Conservation (phyloP, 2,113 vertebrate species). For the Daphoenositta chrysoptera region DNA sequence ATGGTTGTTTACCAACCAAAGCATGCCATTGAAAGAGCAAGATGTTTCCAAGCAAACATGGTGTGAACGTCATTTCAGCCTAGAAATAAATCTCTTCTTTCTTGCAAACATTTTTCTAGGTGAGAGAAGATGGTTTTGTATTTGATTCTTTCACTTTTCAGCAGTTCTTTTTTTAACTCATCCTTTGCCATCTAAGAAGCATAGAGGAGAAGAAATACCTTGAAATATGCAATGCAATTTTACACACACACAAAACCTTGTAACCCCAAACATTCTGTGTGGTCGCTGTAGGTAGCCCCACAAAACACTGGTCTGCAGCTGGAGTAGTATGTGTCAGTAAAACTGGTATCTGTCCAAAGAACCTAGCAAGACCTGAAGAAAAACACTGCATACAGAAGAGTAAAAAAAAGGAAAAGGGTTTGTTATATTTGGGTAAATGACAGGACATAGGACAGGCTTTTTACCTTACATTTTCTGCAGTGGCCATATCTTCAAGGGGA, state of each 20-base stretch:
- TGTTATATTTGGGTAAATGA: neutral
- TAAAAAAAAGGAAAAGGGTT: neutral
- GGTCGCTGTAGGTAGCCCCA: neutral
- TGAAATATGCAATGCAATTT: neutral
- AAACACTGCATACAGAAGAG: neutral
- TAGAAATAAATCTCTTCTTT: slow-evolving; percentile 9
- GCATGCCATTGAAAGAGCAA: slow-evolving; percentile 37
- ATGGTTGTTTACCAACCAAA: slow-evolving; percentile 58
- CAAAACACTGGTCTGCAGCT: neutral
- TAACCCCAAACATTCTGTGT: neutral
- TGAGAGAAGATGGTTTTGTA: neutral
- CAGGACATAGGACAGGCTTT: neutral
- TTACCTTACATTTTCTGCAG: neutral
- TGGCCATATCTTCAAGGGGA: neutral
- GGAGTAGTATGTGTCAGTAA: neutral
- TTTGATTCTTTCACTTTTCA: neutral
- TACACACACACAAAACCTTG: neutral
- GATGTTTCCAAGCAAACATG: slow-evolving; percentile 45
- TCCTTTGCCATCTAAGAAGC: neutral
- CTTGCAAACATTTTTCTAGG: neutral
- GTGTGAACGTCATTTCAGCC: slow-evolving; percentile 14
- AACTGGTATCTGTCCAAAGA: neutral
- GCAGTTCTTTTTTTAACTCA: neutral
- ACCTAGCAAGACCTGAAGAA: neutral
- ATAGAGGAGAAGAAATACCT: neutral